Evolutionary conservation across 2,888 invertebrate genomes (phyloP), one percentile per base, ranked within the genome.

Genomic region (Aphrophora alni): DNA sequence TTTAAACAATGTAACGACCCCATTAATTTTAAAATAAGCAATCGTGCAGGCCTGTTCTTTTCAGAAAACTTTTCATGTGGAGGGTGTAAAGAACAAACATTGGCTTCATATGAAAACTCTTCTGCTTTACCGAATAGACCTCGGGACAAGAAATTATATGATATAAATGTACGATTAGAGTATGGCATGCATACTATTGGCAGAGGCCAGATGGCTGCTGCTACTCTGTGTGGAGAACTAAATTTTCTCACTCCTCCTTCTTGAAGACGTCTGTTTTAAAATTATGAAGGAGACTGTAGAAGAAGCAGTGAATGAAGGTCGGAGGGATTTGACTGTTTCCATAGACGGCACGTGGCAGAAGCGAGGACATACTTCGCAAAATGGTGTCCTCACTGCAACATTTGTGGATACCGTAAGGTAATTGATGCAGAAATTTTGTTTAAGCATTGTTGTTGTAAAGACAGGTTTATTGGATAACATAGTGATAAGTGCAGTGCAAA

Each of bases 261-360:
- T 33, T 21, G 73, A n/a, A 27, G n/a, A n/a, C n/a, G n/a, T n/a
- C n/a, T n/a, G n/a, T 73, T 28, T 27, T 28, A 21, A 73, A 73
- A 14, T 33, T 33, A 75, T 75, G 75, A 75, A 38, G 75, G 59
- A 75, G 27, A 51, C 27, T 75, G 17, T 75, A 24, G 59, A 75
- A 27, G 8, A 44, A 28, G 51, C 75, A 38, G 75, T 75, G 2
- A 75, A 75, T 59, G 59, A 59, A 1, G 14, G 14, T 26, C 5
- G 27, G 10, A 51, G 0, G 51, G 75, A 51, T 5, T 17, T 59
- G 24, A 12, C n/a, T n/a, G n/a, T n/a, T 71, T 25, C 28, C 26
- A 26, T 27, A 71, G 5, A n/a, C n/a, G n/a, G n/a, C n/a, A n/a
- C n/a, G n/a, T n/a, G n/a, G n/a, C n/a, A n/a, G n/a, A n/a, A n/a